A percentile compares a stretch with the other conserved stretches of the same genome.
These are phyloP conservation scores for Petrocephalus sullivani DNA, from an alignment of 2,797 vertebrate species.

Conservation along the genomic window DNA sequence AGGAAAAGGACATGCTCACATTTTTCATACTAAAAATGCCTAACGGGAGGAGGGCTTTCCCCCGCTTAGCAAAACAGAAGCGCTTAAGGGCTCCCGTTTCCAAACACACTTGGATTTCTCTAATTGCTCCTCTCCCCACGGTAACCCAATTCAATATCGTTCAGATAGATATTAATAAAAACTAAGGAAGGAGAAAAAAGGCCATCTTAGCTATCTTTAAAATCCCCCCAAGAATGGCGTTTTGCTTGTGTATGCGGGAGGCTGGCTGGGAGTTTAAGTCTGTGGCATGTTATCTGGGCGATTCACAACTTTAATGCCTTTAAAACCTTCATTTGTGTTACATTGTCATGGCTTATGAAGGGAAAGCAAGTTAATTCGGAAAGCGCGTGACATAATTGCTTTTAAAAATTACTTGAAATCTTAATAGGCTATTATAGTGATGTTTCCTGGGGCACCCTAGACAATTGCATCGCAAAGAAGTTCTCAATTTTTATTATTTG, in stretches of 20 bases:
- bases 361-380: not conserved
- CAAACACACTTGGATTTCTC: slow-evolving; percentile 19
- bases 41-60: slow-evolving; percentile 4
- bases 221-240: not conserved
- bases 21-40: slow-evolving; percentile 18
- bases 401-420: slow-evolving; percentile 5
- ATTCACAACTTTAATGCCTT: slow-evolving; percentile 12
- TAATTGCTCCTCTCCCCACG: slow-evolving; percentile 13
- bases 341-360: not conserved
- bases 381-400: not conserved
- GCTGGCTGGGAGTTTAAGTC: not conserved
- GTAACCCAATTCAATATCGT: slow-evolving; percentile 20
- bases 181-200: not conserved
- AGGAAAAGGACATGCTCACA: not conserved
- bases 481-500: not conserved
- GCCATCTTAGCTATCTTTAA: not conserved
- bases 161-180: slow-evolving; percentile 15
- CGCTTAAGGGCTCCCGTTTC: not conserved
- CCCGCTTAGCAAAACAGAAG: not conserved
- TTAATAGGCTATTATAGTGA: not conserved
- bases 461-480: not conserved
- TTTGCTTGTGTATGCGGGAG: not conserved
- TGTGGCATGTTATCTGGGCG: not conserved
- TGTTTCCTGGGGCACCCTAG: not conserved
- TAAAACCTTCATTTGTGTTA: not conserved